Percentiles rank a stretch among this genome's conserved stretches.
Conservation (phyloP, 2,113 vertebrate genomes). For the Callipepla squamata region DNA sequence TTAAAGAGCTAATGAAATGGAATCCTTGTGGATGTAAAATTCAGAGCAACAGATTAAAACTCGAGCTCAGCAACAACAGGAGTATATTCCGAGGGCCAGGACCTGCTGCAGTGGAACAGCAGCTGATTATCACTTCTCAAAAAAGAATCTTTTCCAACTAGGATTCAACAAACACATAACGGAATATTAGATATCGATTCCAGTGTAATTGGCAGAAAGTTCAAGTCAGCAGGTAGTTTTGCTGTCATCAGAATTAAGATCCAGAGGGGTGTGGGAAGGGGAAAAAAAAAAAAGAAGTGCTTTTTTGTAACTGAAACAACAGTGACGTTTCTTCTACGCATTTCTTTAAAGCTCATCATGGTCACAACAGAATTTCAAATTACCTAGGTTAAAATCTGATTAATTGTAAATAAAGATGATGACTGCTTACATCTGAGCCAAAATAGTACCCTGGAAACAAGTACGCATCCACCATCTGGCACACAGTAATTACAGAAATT, state of each 20-base stretch:
- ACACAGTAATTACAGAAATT: constrained; percentile 59
- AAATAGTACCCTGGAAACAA: constrained; percentile 28
- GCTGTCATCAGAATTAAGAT: background rate
- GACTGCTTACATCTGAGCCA: constrained; percentile 46
- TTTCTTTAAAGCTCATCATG: constrained; percentile 33
- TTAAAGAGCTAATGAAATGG: background rate
- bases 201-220: constrained; percentile 12
- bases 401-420: constrained; percentile 68
- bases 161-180: background rate
- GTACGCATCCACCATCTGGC: constrained; percentile 25
- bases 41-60: background rate
- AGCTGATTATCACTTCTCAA: background rate
- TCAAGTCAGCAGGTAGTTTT: constrained; percentile 35
- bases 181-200: constrained; percentile 24
- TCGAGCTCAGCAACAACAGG: background rate
- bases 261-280: too few species aligned
- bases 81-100: background rate
- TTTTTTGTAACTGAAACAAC: constrained; percentile 35
- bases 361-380: constrained; percentile 27
- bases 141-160: background rate
- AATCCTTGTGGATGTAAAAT: background rate
- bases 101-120: background rate
- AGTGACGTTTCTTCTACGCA: background rate
- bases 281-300: background rate
- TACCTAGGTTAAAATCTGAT: constrained; percentile 40